These are phyloP conservation scores for Astyanax mexicanus DNA, from an alignment of 2,797 vertebrate species.

Conservation along the genomic window DNA sequence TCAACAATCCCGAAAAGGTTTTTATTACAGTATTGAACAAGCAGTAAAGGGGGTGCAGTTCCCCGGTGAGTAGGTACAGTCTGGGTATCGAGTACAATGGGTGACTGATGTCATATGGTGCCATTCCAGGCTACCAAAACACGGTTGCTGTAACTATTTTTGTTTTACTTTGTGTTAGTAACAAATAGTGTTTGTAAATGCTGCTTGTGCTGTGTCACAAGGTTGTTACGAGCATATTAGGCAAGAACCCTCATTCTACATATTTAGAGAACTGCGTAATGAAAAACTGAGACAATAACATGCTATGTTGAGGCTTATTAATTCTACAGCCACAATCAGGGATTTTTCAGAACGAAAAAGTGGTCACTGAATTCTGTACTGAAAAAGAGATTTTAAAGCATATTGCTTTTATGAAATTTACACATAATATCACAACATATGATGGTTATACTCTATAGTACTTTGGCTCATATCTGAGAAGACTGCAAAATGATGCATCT, in stretches of 20 bases:
- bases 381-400: neutral
- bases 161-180: constrained; percentile 22
- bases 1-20: neutral
- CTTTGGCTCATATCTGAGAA: neutral
- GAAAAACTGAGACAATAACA: neutral
- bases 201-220: constrained; percentile 36
- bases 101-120: constrained; percentile 12
- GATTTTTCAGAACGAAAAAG: constrained; percentile 32
- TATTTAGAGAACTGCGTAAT: constrained; percentile 15
- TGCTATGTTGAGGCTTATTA: constrained; percentile 33
- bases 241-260: constrained; percentile 4
- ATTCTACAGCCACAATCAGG: constrained; percentile 46
- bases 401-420: neutral
- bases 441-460: neutral
- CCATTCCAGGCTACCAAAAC: constrained; percentile 17
- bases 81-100: constrained; percentile 5
- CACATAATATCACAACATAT: neutral
- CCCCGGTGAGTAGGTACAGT: neutral
- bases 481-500: neutral
- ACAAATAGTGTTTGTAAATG: constrained; percentile 26
- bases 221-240: constrained; percentile 23
- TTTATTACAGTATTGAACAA: neutral
- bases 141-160: constrained; percentile 1
- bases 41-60: neutral
- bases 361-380: neutral